Percentiles rank a stretch among this genome's conserved stretches.
Evolutionary conservation across 2,797 vertebrate genomes (phyloP).

Genomic region (Gallinago nigripennis): DNA sequence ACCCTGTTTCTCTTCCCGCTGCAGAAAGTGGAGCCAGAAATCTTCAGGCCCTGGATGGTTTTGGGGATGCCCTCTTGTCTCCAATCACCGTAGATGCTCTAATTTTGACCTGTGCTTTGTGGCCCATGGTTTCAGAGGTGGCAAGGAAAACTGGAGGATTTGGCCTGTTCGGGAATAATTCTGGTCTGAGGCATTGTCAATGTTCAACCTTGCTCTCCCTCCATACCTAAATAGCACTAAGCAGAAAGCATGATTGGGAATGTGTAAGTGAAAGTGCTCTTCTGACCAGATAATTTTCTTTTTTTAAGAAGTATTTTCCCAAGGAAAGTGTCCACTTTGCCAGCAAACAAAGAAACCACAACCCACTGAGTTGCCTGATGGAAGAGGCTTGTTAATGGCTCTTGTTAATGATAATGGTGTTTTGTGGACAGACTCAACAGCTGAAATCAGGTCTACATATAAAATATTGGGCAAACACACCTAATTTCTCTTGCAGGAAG

Average conservation of each 20-base stretch:
- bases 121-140: not conserved
- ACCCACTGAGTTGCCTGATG: not conserved
- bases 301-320: not conserved
- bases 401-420: not conserved
- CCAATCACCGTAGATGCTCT: not conserved
- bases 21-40: not conserved
- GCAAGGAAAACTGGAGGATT: not conserved
- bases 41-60: not conserved
- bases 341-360: not conserved
- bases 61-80: not conserved
- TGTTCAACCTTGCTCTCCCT: not conserved
- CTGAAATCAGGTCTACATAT: fast-evolving
- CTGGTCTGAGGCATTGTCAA: not conserved
- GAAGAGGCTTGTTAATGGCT: not conserved
- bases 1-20: not conserved
- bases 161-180: not conserved
- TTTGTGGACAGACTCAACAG: not conserved
- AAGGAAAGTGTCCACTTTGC: not conserved
- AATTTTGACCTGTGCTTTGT: not conserved
- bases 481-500: not conserved
- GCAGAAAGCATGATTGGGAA: not conserved
- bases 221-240: not conserved
- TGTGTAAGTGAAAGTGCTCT: not conserved
- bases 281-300: not conserved
- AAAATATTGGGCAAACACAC: not conserved